Evolutionary conservation across 1,140 invertebrate genomes (phyloP).

Genomic region (Branchinecta lynchi): DNA sequence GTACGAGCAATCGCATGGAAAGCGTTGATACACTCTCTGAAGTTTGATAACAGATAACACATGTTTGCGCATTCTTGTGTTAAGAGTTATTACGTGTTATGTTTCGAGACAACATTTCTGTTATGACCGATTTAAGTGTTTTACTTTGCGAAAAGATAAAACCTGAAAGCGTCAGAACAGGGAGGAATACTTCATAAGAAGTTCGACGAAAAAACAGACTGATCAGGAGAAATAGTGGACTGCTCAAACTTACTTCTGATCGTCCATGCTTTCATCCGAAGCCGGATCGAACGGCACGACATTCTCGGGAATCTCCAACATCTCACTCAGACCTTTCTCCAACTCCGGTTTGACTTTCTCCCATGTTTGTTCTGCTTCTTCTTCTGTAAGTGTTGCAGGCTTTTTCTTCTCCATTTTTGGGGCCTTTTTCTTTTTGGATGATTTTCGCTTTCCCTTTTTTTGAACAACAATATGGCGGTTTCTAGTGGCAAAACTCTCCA

Average conservation of each 20-base stretch:
- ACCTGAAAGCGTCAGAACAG: too few relatives aligned
- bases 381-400: conserved; percentile 35
- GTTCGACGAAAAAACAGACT: too few relatives aligned
- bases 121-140: too few relatives aligned
- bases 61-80: too few relatives aligned
- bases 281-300: conserved; percentile 72
- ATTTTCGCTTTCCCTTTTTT: conserved; percentile 41
- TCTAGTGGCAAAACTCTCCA: conserved; percentile 59
- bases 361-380: conserved; percentile 41
- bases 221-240: background rate
- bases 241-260: conserved; percentile 56
- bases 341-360: conserved; percentile 50
- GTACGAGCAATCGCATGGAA: too few relatives aligned
- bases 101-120: too few relatives aligned
- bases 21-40: too few relatives aligned
- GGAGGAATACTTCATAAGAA: too few relatives aligned
- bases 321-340: conserved; percentile 45
- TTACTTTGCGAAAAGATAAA: too few relatives aligned
- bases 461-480: conserved; percentile 51
- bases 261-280: conserved; percentile 60
- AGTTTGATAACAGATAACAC: too few relatives aligned
- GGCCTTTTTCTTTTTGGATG: conserved; percentile 28
- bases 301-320: conserved; percentile 40
- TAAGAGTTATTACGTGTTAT: too few relatives aligned
- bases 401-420: conserved; percentile 19